Base-by-base conservation (phyloP, 1,140 invertebrate species). In the Calliopsis andreniformis region DNA sequence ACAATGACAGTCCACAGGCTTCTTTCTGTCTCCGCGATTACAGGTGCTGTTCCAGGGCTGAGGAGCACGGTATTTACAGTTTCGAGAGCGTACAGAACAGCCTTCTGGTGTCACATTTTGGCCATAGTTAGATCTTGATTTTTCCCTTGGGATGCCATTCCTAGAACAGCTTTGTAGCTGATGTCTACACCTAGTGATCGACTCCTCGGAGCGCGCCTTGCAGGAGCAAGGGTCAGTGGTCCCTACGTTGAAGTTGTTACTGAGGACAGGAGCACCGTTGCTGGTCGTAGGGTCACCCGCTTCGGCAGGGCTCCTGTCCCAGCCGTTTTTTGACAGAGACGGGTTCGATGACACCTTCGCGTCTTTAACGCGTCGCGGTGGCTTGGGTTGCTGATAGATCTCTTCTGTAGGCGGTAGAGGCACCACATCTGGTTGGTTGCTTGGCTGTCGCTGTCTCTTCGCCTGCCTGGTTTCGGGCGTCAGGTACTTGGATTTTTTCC, bases 341-440 rank as follows among this genome's bases (percentile, higher is more conserved):
- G 93, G 92, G 73, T 85, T 73, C 61, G 89, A 64, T 32, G 18
- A 62, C 64, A 55, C 56, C 30, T 62, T 79, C 32, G 43, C 42
- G 72, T 84, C 80, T 55, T 93, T 89, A 12, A 94, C 92, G 84
- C 90, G 92, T 75, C 92, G 88, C 3, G 94, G 93, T 23, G 94
- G 93, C 71, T 92, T 93, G 20, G 94, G 94, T 5, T 93, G 92
- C 80, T 95, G 94, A 82, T 95, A 95, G 70, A 95, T 93, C 5
- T 93, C 91, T 6, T 93, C 92, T n/a, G 92, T 91, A 6, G 93
- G 88, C 10, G 92, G 92, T 16, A 94, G 92, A 10, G 94, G 95
- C 23, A 95, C 92, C 18, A 95, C 93, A 81, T 95, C 95, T 0
- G 95, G 95, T 30, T 94, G 93, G 47, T 88, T 92, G 8, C 88